Base-by-base conservation (phyloP, 2,888 invertebrate genomes). In the Drosophila neoperkinsi region DNA sequence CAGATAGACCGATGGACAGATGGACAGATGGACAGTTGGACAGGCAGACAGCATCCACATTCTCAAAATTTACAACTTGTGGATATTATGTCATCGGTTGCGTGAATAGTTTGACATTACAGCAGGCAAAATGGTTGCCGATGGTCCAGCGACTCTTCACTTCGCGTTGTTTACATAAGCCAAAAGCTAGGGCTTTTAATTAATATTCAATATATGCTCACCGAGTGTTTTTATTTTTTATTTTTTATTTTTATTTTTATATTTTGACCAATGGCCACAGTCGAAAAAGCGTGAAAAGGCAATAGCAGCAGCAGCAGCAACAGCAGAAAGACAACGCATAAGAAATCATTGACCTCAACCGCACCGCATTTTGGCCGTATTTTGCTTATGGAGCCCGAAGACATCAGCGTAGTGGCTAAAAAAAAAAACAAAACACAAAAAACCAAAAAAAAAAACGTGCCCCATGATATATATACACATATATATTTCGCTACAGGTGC, bases 341-440 rank as follows among this genome's bases (percentile, higher is more conserved):
- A 86, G 86, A 86, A 88, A 86, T 81, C 86, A 81, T 86, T 86
- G 86, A 86, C 86, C 86, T 86, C 89, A 81, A 73, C 88, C 81
- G 73, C 60, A 73, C 68, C 80, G 69, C 78, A 80, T 84, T 68
- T 68, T 87, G 78, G 84, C 82, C 84, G 81, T 82, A 87, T 84
- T 84, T 87, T 78, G 87, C 78, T 78, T 84, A 82, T 87, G 72
- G 78, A 72, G 78, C 75, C 60, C 75, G 33, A 72, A 76, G 63
- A 79, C 72, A 73, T 65, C 41, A 63, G 56, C 38, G 33, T 65
- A 62, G 74, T 65, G 55, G 69, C 60, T 58, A 74, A 70, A 62
- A 64, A 74, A 16, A 46, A 11, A n/a, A 28, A 57, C 0, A 34
- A 34, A 13, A 34, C 4, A 34, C 13, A 34, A 4, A 46, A 43